Conservation (phyloP, 2,113 vertebrate genomes). For the Seriola rivoliana region DNA sequence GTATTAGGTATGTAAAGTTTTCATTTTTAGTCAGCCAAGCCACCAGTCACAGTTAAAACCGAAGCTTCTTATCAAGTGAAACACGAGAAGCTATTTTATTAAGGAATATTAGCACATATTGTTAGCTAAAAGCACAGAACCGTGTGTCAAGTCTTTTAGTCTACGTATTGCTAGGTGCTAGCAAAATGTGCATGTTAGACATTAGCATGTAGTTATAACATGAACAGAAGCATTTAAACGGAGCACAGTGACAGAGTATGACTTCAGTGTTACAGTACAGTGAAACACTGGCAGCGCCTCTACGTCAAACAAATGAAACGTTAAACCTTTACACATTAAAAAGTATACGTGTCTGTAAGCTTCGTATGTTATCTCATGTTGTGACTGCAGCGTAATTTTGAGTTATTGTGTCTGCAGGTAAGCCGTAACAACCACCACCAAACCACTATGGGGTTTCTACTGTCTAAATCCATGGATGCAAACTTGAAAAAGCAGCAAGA, state of each 20-base stretch:
- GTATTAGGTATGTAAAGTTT: slow-evolving; percentile 45
- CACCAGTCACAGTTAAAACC: not conserved
- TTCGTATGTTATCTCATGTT: not conserved
- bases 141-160: not conserved
- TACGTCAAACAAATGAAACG: not conserved
- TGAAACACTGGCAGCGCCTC: not conserved
- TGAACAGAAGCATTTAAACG: no score
- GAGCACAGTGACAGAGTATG: not conserved
- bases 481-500: slow-evolving; percentile 89
- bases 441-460: slow-evolving; percentile 86
- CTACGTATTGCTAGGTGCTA: not conserved
- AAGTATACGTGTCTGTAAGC: not conserved
- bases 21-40: not conserved
- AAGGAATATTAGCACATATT: not conserved
- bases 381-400: not conserved
- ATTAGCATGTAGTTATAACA: not conserved
- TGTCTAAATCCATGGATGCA: slow-evolving; percentile 88
- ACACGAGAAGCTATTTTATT: not conserved
- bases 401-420: slow-evolving; percentile 1
- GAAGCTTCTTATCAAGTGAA: not conserved
- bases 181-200: not conserved
- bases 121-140: not conserved
- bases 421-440: slow-evolving; percentile 13
- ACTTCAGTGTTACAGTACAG: not conserved
- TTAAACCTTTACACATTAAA: not conserved